Evolutionary conservation across 2,888 invertebrate genomes (phyloP).

Genomic region (Pristionchus mayeri): DNA sequence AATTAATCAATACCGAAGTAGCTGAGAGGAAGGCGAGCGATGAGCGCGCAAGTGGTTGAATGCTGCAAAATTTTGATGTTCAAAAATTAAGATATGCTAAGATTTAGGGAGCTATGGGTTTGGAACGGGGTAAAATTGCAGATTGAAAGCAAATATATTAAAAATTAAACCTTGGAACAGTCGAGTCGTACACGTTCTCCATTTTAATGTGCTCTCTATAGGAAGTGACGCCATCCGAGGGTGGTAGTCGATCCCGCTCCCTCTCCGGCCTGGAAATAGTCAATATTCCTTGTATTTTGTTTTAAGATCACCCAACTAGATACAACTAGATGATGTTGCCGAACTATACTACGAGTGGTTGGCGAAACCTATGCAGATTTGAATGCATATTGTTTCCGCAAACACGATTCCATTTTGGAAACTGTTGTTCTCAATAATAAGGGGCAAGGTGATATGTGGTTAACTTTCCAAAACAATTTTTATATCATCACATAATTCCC

Average conservation of each 20-base stretch:
- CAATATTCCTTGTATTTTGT: too few species aligned
- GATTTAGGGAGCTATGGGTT: too few species aligned
- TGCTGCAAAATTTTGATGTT: neutral
- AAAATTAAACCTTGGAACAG: neutral
- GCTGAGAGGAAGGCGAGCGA: slow-evolving; percentile 37
- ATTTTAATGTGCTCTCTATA: neutral
- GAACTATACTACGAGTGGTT: too few species aligned
- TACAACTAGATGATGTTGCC: too few species aligned
- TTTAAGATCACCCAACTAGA: too few species aligned
- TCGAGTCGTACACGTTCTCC: slow-evolving; percentile 11
- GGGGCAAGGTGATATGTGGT: too few species aligned
- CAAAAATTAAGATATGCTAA: neutral
- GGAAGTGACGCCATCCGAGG: neutral
- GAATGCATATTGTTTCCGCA: too few species aligned
- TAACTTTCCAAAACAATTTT: too few species aligned
- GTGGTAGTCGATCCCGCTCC: neutral
- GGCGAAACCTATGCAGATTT: too few species aligned
- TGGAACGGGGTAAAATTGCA: neutral
- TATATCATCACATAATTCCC: too few species aligned
- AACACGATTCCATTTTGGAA: too few species aligned
- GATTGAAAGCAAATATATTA: neutral
- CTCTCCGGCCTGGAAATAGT: neutral
- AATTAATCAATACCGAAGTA: neutral
- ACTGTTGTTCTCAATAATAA: too few species aligned
- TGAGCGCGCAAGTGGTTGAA: slow-evolving; percentile 2